Base-by-base conservation (phyloP, 2,888 invertebrate genomes). In the Calephelis perditalis region DNA sequence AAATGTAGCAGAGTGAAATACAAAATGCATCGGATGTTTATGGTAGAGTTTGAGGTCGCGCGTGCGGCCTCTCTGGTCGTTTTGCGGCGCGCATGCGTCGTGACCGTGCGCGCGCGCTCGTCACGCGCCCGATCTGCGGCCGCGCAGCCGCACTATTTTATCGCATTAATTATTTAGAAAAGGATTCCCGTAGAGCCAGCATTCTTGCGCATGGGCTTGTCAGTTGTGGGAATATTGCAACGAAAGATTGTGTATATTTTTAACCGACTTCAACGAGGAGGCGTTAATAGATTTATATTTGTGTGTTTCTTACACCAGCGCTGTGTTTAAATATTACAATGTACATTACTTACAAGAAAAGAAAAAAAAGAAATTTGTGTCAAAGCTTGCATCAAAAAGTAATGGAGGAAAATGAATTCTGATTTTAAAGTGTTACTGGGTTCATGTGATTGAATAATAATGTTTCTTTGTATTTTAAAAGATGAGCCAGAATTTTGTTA, bases 161-260 rank as follows among this genome's bases (percentile, higher is more conserved):
- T 90, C 88, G 87, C 86, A 89, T 89, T 89, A 87, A 89, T 89
- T 89, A 89, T 89, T 88, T 86, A 81, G 79, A 87, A 83, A 87
- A 86, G 84, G 84, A 83, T 85, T 85, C 86, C 80, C 81, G 80
- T 78, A 77, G 76, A 77, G 75, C 75, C 72, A 72, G 76, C 81
- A 82, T 84, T 83, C 84, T 76, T 78, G 73, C 70, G 66, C 67
- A 67, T 49, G 49, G 65, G 70, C 72, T 72, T 77, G 82, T 81
- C 80, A 77, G 79, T 75, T 82, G 80, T 82, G 81, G 79, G 82
- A 84, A 85, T 74, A 58, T 67, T 67, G 70, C 66, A 68, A 36
- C 35, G 12, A 57, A 35, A 57, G 5, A 35, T n/a, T 35, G 11
- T 26, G 15, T 56, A 47, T 35, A 45, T 9, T 12, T 59, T 54